Percentiles rank a stretch among this genome's conserved stretches.
Conservation (phyloP, 2,888 invertebrate species). For the Eristalis arbustorum region DNA sequence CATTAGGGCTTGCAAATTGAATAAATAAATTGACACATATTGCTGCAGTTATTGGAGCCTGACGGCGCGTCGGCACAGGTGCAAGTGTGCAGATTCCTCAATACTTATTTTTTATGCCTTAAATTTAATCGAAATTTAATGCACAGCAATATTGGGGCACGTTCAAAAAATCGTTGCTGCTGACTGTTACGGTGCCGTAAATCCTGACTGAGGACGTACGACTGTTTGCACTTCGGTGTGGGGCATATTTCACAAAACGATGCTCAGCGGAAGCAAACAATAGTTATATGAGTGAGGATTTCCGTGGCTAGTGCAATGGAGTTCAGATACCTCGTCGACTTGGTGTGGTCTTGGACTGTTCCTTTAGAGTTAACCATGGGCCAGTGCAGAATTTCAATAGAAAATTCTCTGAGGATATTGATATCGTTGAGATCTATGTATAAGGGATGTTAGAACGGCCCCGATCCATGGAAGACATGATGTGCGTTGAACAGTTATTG, state of each 20-base stretch:
- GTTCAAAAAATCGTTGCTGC: background rate
- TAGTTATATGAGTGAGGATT: no score
- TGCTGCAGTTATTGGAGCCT: constrained; percentile 31
- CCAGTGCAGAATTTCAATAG: no score
- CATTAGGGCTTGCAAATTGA: constrained; percentile 56
- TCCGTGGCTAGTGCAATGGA: no score
- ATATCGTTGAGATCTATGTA: no score
- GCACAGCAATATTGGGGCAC: background rate
- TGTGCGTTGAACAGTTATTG: no score
- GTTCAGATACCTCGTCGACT: no score
- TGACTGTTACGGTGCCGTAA: background rate
- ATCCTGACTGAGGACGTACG: background rate
- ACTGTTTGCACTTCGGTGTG: background rate
- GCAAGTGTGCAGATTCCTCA: constrained; percentile 9
- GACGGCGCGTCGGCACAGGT: background rate
- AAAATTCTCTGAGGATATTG: no score
- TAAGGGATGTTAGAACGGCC: no score
- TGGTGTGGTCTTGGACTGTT: no score
- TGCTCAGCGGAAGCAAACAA: no score
- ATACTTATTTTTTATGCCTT: background rate
- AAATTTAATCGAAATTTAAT: background rate
- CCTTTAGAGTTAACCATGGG: no score
- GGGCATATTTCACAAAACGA: background rate
- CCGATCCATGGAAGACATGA: no score
- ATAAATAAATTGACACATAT: constrained; percentile 61